Percentiles rank a stretch among this genome's conserved stretches.
phyloP scores from a whole-genome alignment of 2,888 invertebrate genomes.

The Agrochola macilenta region DNA sequence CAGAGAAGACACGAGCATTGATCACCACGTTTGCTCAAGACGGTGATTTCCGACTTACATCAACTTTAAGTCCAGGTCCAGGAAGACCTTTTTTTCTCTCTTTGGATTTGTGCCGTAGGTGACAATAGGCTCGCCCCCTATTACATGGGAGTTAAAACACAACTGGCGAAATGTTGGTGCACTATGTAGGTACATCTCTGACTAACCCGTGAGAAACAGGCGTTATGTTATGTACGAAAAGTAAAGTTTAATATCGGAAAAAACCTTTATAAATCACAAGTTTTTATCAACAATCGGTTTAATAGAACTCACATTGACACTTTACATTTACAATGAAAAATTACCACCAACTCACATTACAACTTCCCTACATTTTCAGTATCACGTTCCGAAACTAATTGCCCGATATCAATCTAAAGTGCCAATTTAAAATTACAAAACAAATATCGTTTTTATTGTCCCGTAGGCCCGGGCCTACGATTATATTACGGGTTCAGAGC shows the following conservation, averaged over 20 bases:
- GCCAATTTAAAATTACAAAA: slow-evolving; percentile 56
- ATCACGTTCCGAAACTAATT: slow-evolving; percentile 44
- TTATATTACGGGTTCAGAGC: slow-evolving; percentile 52
- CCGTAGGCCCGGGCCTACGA: slow-evolving; percentile 16
- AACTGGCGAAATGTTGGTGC: no score
- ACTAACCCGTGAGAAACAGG: no score
- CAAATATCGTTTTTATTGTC: slow-evolving; percentile 46
- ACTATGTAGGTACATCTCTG: no score
- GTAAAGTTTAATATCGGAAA: not conserved
- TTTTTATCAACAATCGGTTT: not conserved
- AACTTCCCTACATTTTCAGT: slow-evolving; percentile 8
- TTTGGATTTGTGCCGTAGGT: no score
- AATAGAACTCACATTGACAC: not conserved
- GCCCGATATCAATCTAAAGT: slow-evolving; percentile 53
- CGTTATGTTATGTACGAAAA: not conserved
- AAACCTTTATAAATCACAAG: not conserved
- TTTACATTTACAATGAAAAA: not conserved
- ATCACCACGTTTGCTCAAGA: no score
- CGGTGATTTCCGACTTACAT: no score
- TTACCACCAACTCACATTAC: not conserved
- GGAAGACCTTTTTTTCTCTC: no score
- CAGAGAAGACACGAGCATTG: no score
- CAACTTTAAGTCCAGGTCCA: no score
- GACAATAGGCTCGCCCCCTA: no score
- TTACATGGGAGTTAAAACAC: no score